Evolutionary conservation across 2,888 invertebrate genomes (phyloP), one percentile per base, ranked within the genome.

Genomic region (Mythimna loreyi): DNA sequence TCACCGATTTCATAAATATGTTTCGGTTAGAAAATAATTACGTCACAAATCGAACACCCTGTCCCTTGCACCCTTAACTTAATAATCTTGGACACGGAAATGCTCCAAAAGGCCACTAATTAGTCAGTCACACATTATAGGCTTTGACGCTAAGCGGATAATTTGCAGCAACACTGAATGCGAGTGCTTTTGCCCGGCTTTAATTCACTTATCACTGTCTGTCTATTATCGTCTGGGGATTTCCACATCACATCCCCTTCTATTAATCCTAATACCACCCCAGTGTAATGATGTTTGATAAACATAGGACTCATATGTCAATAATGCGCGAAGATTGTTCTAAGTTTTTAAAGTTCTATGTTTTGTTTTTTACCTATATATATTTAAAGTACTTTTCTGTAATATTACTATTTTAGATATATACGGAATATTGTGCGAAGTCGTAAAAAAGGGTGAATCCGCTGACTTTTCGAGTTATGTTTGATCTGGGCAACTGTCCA

Each of bases 31-130:
- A 16, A 9, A 19, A 43, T 19, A 6, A n/a, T 33, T 6, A 25
- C n/a, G 9, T 9, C 16, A 2, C 3, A 43, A 19, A 2, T 23
- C 19, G 3, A 6, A 25, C 16, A 25, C 11, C 40, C 25, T 47
- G 30, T 25, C 19, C 11, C 19, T 30, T 25, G 7, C 64, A 23
- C 30, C 19, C 23, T 45, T 30, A 13, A n/a, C 13, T n/a, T 16
- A 33, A 49, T 64, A 25, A 33, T 11, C 33, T 21, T n/a, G 2
- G 30, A 63, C n/a, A 47, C 8, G n/a, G n/a, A 62, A 56, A 45
- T 45, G 8, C 45, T 45, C n/a, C 30, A 40, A n/a, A 30, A 19
- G 45, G 30, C n/a, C 7, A 25, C 23, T 45, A 13, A 45, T 33
- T 47, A 47, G 33, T 30, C 4, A 11, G 45, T 25, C 5, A 23